Evolutionary conservation across 2,113 vertebrate genomes (phyloP).

Genomic region (Corythornis vintsioides): DNA sequence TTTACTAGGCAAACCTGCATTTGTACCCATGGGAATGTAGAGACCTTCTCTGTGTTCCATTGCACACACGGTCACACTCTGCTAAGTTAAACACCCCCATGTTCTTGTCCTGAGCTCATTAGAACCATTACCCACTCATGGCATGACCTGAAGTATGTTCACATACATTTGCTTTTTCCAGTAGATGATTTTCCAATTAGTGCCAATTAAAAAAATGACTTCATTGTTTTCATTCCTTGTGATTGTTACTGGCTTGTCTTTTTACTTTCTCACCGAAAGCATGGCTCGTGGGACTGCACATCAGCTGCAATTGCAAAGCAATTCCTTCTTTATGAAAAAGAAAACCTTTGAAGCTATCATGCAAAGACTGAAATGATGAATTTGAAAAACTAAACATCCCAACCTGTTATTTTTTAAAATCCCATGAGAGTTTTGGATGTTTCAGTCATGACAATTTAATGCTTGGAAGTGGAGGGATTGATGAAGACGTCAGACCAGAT

Average conservation of each 20-base stretch:
- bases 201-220: not conserved
- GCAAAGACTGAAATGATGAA: not conserved
- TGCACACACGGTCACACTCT: not conserved
- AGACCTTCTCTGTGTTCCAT: not conserved
- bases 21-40: not conserved
- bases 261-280: not conserved
- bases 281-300: not conserved
- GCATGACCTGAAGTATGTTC: not conserved
- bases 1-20: not conserved
- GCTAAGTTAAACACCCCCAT: not conserved
- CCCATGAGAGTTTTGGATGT: not conserved
- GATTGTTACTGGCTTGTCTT: not conserved
- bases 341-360: not conserved
- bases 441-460: not conserved
- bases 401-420: not conserved
- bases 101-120: not conserved
- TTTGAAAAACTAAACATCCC: not conserved
- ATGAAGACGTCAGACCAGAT: not conserved
- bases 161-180: not conserved
- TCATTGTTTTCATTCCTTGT: not conserved
- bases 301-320: not conserved
- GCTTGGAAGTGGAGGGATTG: not conserved
- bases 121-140: not conserved
- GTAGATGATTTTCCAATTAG: not conserved
- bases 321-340: constrained; percentile 23